phyloP scores from a whole-genome alignment of 2,113 vertebrate genomes.

The Notiomystis cincta region DNA sequence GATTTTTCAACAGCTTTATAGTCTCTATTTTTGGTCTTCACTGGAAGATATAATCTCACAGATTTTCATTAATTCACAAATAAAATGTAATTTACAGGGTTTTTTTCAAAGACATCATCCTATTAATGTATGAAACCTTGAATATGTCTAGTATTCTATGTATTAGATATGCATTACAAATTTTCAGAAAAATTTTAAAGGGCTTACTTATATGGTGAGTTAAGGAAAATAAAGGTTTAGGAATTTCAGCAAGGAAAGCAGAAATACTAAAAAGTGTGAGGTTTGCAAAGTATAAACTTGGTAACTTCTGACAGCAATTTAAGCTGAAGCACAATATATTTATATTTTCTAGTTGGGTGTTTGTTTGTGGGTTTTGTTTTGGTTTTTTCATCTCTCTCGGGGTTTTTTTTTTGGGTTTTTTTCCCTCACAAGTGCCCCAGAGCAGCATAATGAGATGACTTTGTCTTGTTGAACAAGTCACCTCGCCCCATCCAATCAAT shows the following conservation, averaged over 20 bases:
- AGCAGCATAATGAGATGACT: background rate
- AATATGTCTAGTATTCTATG: background rate
- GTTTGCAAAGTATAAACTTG: background rate
- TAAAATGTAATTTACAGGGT: background rate
- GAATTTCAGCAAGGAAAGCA: background rate
- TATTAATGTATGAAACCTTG: background rate
- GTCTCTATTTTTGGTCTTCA: background rate
- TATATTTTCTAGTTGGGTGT: background rate
- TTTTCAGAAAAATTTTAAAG: background rate
- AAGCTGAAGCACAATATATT: background rate
- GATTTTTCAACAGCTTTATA: background rate
- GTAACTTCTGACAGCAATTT: background rate
- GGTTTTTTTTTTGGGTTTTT: background rate
- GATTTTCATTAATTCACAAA: background rate
- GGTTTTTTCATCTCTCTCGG: background rate
- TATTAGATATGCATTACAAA: background rate
- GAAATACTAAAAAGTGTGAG: background rate
- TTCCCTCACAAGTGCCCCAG: background rate
- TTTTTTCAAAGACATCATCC: background rate
- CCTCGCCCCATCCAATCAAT: accelerated
- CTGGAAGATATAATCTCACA: background rate
- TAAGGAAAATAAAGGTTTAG: background rate
- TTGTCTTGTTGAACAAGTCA: background rate
- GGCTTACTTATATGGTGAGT: background rate
- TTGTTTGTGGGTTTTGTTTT: background rate